phyloP scores from a whole-genome alignment of 2,888 invertebrate species.

The Oscheius sp. region DNA sequence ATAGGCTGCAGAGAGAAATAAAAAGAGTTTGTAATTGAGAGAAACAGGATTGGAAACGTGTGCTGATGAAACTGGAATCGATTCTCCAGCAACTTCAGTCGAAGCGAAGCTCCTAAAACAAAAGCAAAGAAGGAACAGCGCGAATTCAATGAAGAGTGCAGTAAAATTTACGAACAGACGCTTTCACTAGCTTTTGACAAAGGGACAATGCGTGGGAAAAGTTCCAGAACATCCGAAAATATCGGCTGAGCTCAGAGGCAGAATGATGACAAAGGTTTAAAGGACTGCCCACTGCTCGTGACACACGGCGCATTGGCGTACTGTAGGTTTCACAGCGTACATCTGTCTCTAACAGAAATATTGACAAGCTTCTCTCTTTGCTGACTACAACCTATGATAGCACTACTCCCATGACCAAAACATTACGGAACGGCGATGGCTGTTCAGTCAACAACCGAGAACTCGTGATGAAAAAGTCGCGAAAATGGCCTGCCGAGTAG shows the following conservation, averaged over 20 bases:
- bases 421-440: no score
- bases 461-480: no score
- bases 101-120: no score
- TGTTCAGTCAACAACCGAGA: no score
- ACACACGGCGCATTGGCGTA: slow-evolving; percentile 13
- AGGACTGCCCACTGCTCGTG: slow-evolving; percentile 28
- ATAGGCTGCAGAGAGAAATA: no score
- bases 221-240: slow-evolving; percentile 8
- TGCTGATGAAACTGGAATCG: no score
- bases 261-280: slow-evolving; percentile 34
- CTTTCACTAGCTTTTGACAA: background rate
- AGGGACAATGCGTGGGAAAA: background rate
- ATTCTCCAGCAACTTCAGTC: no score
- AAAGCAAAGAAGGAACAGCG: no score
- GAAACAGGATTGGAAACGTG: no score
- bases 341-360: background rate
- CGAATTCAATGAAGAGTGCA: background rate
- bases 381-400: background rate
- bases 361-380: background rate
- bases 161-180: background rate
- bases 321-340: slow-evolving; percentile 21
- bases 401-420: no score
- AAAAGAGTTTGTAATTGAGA: no score
- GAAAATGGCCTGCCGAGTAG: background rate
- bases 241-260: background rate